Evolutionary conservation across 2,888 invertebrate species (phyloP).

Genomic region (Panorpa germanica): DNA sequence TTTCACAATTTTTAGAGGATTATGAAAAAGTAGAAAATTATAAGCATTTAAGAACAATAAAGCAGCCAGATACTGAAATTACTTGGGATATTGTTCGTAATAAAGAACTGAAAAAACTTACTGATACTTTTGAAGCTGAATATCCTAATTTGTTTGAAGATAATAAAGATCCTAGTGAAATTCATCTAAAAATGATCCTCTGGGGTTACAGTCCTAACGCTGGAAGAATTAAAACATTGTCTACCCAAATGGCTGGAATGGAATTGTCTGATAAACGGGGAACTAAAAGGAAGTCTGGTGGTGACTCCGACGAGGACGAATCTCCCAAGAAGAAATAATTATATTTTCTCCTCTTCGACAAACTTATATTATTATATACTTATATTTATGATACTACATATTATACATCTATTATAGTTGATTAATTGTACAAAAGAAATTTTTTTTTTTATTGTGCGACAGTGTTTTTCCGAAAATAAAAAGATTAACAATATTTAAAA

Average conservation of each 20-base stretch:
- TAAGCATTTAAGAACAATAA: slow-evolving; percentile 48
- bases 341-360: too few relatives aligned
- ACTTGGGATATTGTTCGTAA: slow-evolving; percentile 66
- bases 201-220: slow-evolving; percentile 64
- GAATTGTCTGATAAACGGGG: slow-evolving; percentile 15
- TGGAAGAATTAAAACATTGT: slow-evolving; percentile 42
- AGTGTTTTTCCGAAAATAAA: too few relatives aligned
- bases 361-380: too few relatives aligned
- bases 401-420: too few relatives aligned
- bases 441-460: too few relatives aligned
- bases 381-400: too few relatives aligned
- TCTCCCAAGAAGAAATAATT: too few relatives aligned
- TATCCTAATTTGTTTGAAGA: slow-evolving; percentile 40
- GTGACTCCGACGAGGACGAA: slow-evolving; percentile 13
- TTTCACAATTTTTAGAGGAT: slow-evolving; percentile 36
- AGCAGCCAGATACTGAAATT: slow-evolving; percentile 29
- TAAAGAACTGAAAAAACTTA: slow-evolving; percentile 34
- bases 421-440: too few relatives aligned
- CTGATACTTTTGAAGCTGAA: slow-evolving; percentile 35
- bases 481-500: too few relatives aligned
- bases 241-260: slow-evolving; percentile 25
- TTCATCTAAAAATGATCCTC: slow-evolving; percentile 46
- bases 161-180: slow-evolving; percentile 44
- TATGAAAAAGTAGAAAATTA: slow-evolving; percentile 40
- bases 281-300: slow-evolving; percentile 18